Conservation (phyloP, 1,140 invertebrate species). For the Drosophila nasuta region DNA sequence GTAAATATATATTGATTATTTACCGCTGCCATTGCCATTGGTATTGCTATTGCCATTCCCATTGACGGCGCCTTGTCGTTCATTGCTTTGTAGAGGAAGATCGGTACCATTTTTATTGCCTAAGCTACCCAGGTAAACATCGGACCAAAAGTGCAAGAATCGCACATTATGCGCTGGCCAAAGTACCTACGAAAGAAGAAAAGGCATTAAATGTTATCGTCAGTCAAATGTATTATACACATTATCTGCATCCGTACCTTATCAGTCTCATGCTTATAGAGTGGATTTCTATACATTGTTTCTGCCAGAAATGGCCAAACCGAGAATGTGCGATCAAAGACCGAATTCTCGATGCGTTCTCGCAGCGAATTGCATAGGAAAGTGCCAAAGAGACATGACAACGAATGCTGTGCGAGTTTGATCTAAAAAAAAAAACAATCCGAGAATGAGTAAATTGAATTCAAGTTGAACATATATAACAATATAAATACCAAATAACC, state of each 20-base stretch:
- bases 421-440: conserved; percentile 88
- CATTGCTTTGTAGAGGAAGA: conserved; percentile 72
- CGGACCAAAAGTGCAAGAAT: conserved; percentile 93
- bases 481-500: conserved; percentile 92
- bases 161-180: conserved; percentile 94
- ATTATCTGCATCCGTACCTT: conserved; percentile 75
- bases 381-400: conserved; percentile 98
- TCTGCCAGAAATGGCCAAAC: conserved; percentile 94
- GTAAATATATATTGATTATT: background rate
- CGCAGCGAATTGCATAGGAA: conserved; percentile 96
- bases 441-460: background rate
- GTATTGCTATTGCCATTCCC: conserved; percentile 2
- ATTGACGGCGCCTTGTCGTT: conserved; percentile 77
- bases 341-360: conserved; percentile 89
- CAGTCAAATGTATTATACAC: background rate
- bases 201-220: conserved; percentile 83
- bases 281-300: conserved; percentile 93
- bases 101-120: conserved; percentile 80
- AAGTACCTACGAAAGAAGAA: conserved; percentile 86
- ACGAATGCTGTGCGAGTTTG: conserved; percentile 97
- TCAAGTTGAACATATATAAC: background rate
- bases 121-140: conserved; percentile 91
- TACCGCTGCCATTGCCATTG: conserved; percentile 4
- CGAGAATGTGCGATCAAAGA: conserved; percentile 91
- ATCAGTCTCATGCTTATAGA: conserved; percentile 89